A percentile compares a stretch with the other conserved stretches of the same genome.
phyloP scores from a whole-genome alignment of 2,797 vertebrate genomes.

The Serranus cabrilla region DNA sequence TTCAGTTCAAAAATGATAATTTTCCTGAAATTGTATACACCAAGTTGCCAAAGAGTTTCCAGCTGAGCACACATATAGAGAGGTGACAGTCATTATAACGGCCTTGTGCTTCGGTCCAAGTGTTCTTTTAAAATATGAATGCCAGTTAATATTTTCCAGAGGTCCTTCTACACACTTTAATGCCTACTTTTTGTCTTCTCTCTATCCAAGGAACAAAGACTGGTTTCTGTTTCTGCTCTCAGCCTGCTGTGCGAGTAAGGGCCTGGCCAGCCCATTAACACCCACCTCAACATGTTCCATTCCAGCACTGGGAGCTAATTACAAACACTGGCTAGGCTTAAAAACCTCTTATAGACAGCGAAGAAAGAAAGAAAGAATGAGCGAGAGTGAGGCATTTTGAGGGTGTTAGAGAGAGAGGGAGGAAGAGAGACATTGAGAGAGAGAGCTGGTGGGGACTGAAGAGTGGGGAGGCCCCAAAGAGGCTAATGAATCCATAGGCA shows the following conservation, averaged over 20 bases:
- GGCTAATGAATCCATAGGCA: conserved; percentile 99
- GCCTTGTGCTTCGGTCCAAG: conserved; percentile 73
- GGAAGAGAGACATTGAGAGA: conserved; percentile 66
- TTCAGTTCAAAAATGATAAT: conserved; percentile 26
- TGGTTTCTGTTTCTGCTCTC: conserved; percentile 89
- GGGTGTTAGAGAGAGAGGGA: conserved; percentile 86
- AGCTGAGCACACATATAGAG: conserved; percentile 69
- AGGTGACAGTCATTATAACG: conserved; percentile 75
- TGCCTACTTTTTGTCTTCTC: conserved; percentile 76
- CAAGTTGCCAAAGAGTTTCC: conserved; percentile 70
- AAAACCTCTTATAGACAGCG: conserved; percentile 94
- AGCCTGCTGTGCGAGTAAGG: conserved; percentile 89
- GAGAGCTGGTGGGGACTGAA: conserved; percentile 86
- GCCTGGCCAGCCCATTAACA: conserved; percentile 90
- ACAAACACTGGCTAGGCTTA: conserved; percentile 92
- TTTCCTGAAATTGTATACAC: conserved; percentile 53
- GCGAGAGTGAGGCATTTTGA: conserved; percentile 70
- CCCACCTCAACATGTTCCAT: conserved; percentile 92
- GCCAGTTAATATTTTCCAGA: conserved; percentile 86
- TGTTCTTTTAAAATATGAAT: conserved; percentile 80
- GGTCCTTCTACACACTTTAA: conserved; percentile 81
- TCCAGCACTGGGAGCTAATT: conserved; percentile 97
- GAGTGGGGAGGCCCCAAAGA: conserved; percentile 90
- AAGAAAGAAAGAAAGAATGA: conserved; percentile 90
- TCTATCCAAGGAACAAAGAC: conserved; percentile 86